Conservation (phyloP, 2,113 vertebrate genomes). For the Scopus umbretta region DNA sequence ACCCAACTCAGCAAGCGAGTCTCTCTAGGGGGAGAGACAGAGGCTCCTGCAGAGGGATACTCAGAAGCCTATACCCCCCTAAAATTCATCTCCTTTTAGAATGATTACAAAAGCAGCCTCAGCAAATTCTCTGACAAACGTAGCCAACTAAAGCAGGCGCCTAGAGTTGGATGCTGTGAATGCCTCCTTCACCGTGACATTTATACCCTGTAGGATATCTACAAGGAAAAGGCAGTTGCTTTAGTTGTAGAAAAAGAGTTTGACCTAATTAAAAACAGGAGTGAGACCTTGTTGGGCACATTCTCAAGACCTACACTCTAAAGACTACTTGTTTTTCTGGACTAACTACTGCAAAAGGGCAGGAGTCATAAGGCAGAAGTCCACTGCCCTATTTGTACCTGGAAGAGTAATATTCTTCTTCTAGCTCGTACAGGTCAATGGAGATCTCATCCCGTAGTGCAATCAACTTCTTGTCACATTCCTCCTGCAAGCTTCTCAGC, state of each 20-base stretch:
- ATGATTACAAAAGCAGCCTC: background rate
- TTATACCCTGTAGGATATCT: background rate
- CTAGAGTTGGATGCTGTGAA: background rate
- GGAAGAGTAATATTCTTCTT: conserved; percentile 99
- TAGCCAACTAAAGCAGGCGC: background rate
- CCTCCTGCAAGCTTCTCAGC: conserved; percentile 88
- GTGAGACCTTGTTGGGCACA: background rate
- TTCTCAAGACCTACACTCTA: background rate
- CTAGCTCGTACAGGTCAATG: conserved; percentile 97
- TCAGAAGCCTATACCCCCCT: background rate
- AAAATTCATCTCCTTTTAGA: background rate
- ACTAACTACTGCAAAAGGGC: background rate
- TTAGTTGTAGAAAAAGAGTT: background rate
- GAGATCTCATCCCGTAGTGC: conserved; percentile 93
- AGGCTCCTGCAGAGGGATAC: background rate
- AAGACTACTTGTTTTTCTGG: background rate
- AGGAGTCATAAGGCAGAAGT: background rate
- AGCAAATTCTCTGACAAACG: background rate
- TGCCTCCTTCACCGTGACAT: background rate
- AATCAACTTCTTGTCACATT: conserved; percentile 94
- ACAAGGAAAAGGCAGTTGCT: background rate
- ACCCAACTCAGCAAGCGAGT: background rate
- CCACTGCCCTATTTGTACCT: conserved; percentile 93
- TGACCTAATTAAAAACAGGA: background rate
- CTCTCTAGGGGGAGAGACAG: background rate